A percentile compares a stretch with the other conserved stretches of the same genome.
These are phyloP conservation scores for Pantala flavescens DNA, from an alignment of 1,140 invertebrate genomes.

Conservation along the genomic window DNA sequence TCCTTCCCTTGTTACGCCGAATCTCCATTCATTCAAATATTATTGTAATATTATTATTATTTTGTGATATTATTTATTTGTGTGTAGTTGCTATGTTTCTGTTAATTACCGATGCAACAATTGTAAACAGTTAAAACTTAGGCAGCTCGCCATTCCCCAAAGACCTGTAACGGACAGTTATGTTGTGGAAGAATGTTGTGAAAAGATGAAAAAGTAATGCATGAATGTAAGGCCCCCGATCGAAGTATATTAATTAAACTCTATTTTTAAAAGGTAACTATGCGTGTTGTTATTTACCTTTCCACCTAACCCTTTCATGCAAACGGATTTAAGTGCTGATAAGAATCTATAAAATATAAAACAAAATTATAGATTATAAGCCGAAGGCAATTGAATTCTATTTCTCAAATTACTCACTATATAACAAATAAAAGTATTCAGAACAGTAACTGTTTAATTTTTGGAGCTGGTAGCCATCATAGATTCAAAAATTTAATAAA, in stretches of 20 bases:
- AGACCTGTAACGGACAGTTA: not conserved
- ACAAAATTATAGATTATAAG: too few species aligned
- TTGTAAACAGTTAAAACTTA: too few species aligned
- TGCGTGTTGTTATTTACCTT: not conserved
- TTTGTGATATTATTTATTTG: slow-evolving; percentile 4
- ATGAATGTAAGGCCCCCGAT: not conserved
- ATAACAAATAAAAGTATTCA: too few species aligned
- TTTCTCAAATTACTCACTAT: too few species aligned
- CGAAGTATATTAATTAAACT: slow-evolving; percentile 11
- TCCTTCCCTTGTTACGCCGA: not conserved
- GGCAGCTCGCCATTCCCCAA: too few species aligned
- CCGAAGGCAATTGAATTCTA: too few species aligned
- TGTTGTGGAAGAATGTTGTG: not conserved
- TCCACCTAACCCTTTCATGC: not conserved
- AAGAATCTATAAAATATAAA: too few species aligned
- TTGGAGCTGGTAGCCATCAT: too few species aligned
- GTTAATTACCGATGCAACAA: not conserved
- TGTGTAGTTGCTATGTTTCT: slow-evolving; percentile 2
- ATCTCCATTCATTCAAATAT: not conserved
- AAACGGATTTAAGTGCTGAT: too few species aligned
- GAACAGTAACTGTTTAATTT: too few species aligned
- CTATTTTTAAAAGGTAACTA: not conserved
- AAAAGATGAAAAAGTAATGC: not conserved
- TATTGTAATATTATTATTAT: not conserved
- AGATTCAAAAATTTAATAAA: too few species aligned